These are phyloP conservation scores for Antechinus flavipes DNA, from an alignment of 2,113 vertebrate genomes.

Conservation along the genomic window DNA sequence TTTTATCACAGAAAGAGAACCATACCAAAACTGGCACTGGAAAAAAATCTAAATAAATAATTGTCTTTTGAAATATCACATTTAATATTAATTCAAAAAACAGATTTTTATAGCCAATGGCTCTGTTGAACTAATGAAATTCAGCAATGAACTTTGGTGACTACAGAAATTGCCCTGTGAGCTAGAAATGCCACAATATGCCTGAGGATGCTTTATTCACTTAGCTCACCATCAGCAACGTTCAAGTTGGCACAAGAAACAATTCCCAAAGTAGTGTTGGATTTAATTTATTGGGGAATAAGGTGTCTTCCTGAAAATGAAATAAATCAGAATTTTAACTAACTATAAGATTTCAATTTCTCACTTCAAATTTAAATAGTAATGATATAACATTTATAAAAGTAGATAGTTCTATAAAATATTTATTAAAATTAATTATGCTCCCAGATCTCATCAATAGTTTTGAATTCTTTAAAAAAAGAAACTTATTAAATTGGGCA, in stretches of 20 bases:
- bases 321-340: constrained; percentile 21
- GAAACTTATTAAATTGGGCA: not conserved
- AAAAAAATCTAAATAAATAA: not conserved
- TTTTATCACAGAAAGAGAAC: not conserved
- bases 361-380: constrained; percentile 1
- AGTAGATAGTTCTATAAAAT: not conserved
- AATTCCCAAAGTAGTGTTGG: constrained; percentile 11
- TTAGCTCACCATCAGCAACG: constrained; percentile 18
- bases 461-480: not conserved
- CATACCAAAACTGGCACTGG: not conserved
- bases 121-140: not conserved
- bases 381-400: not conserved
- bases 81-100: not conserved
- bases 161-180: not conserved
- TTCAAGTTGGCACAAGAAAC: constrained; percentile 32
- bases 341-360: not conserved
- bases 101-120: not conserved
- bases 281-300: not conserved
- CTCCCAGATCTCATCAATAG: not conserved
- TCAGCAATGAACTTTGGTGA: not conserved
- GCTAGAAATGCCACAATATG: constrained; percentile 26
- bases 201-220: constrained; percentile 16
- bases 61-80: not conserved
- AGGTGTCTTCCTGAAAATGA: not conserved
- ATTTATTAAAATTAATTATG: not conserved